Conservation (phyloP, 1,140 invertebrate genomes). For the Solen grandis region DNA sequence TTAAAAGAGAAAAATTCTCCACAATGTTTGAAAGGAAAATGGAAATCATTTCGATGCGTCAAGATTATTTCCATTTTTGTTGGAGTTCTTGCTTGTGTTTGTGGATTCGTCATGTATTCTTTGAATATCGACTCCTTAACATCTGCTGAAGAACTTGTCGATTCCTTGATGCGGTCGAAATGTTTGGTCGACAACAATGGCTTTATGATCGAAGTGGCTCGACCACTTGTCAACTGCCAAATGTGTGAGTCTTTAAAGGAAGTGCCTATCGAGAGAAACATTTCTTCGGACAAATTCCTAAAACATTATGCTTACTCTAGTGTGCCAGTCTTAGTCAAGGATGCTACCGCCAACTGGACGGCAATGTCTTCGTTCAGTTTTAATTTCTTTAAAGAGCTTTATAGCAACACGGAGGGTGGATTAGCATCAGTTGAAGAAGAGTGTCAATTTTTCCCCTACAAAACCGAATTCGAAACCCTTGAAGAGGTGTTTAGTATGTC, state of each 20-base stretch:
- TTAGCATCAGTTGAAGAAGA: conserved; percentile 70
- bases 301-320: conserved; percentile 86
- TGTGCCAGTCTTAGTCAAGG: conserved; percentile 91
- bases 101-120: too few species aligned
- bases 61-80: too few species aligned
- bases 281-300: conserved; percentile 85
- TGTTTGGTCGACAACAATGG: conserved; percentile 92
- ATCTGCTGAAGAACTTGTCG: too few species aligned
- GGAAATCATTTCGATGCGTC: too few species aligned
- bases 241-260: conserved; percentile 85
- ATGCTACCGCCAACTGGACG: conserved; percentile 90
- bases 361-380: conserved; percentile 88
- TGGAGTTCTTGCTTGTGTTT: too few species aligned
- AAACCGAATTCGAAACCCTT: conserved; percentile 90
- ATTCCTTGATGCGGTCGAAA: too few species aligned
- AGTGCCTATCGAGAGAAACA: conserved; percentile 79
- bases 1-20: too few species aligned
- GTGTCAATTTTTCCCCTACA: conserved; percentile 96
- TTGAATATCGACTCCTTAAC: too few species aligned
- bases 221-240: conserved; percentile 90
- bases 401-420: conserved; percentile 81
- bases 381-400: conserved; percentile 90
- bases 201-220: conserved; percentile 91
- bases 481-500: conserved; percentile 88
- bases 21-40: too few species aligned